Percentiles rank a stretch among this genome's conserved stretches.
Conservation (phyloP, 2,888 invertebrate species). For the Habrosyne pyritoides region DNA sequence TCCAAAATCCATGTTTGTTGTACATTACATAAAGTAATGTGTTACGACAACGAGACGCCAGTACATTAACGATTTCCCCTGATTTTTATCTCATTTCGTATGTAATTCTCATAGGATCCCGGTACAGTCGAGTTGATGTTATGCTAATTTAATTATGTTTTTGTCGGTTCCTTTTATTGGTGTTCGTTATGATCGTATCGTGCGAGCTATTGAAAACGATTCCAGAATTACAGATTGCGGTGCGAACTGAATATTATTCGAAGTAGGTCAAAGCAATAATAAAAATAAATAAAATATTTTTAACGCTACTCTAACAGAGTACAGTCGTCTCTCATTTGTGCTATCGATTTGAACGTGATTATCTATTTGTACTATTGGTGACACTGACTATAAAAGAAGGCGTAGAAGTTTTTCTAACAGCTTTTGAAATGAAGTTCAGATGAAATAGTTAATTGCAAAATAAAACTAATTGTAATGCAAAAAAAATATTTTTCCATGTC, state of each 20-base stretch:
- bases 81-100: constrained; percentile 17
- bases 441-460: too few relatives aligned
- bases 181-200: constrained; percentile 27
- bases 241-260: constrained; percentile 2
- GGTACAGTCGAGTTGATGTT: constrained; percentile 28
- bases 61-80: background rate
- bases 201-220: constrained; percentile 26
- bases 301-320: background rate
- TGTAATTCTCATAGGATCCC: constrained; percentile 18
- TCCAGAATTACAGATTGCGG: constrained; percentile 13
- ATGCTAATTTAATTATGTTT: constrained; percentile 46
- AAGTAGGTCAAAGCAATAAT: background rate
- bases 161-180: constrained; percentile 30
- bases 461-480: too few relatives aligned
- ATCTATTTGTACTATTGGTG: background rate
- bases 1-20: background rate
- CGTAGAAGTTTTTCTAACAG: too few relatives aligned
- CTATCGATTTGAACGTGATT: background rate
- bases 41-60: background rate
- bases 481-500: too few relatives aligned
- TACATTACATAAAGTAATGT: too few relatives aligned
- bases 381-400: too few relatives aligned
- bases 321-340: background rate
- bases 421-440: too few relatives aligned
- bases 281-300: background rate